Evolutionary conservation across 2,888 invertebrate genomes (phyloP), one percentile per base, ranked within the genome.

Genomic region (Drosophila longiperda): DNA sequence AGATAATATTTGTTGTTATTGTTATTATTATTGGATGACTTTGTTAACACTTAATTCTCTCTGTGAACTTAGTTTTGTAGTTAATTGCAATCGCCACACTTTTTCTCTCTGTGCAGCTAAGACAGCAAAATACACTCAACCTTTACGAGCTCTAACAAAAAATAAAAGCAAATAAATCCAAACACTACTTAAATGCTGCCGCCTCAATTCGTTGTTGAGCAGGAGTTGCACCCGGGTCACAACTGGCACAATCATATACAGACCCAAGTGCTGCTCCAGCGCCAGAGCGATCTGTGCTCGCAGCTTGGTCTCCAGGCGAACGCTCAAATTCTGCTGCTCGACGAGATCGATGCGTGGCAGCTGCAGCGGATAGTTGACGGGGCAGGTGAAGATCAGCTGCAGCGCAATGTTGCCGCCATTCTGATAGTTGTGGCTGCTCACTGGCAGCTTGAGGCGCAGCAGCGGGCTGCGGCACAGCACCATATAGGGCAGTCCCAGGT

Each of bases 221-320:
- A 87, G 23, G 63, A 87, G 77, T 52, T 87, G 87, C n/a, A 89
- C 63, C 23, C 75, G 62, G 0, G 67, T 83, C 29, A 85, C 74
- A 34, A 89, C 83, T 1, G 87, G 74, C 33, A 73, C 85, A 38
- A 87, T 85, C 87, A 83, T 83, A 17, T 87, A 78, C 9, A 87
- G 66, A 0, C 87, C 87, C 50, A 82, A 11, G 17, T 87, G 87
- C 58, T 77, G 71, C 6, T 81, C 75, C 71, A 89, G 33, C 0
- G 78, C 77, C 23, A 36, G 34, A 1, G 58, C 57, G 33, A 87
- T 81, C 58, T 85, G 76, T 8, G 54, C 40, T 20, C 57, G 75
- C 29, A 87, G 49, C 0, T 57, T 64, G 12, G 26, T 29, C 29
- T 89, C 87, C 23, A 89, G 53, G 6, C 52, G 53, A 1, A 2